A percentile compares a stretch with the other conserved stretches of the same genome.
These are phyloP conservation scores for Ptychobarbus kaznakovi DNA, from an alignment of 2,797 vertebrate species.

Conservation along the genomic window DNA sequence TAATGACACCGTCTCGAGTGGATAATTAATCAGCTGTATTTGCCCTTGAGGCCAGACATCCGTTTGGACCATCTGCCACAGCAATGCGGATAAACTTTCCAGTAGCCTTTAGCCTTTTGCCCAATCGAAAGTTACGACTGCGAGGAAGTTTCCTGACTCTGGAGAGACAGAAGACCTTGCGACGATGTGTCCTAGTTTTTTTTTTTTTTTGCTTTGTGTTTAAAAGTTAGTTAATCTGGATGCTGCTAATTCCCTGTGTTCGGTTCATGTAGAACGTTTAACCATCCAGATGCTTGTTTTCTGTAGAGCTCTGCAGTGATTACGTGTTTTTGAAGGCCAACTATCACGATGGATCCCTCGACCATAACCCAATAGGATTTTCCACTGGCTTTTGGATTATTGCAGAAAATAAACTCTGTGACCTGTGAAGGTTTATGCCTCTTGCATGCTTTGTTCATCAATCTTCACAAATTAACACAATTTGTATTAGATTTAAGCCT, in stretches of 20 bases:
- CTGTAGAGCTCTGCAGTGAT: not conserved
- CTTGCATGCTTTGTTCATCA: not conserved
- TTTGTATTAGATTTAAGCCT: not conserved
- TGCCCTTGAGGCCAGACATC: slow-evolving; percentile 49
- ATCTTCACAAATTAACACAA: not conserved
- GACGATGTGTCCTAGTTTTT: slow-evolving; percentile 16
- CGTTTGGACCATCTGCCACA: slow-evolving; percentile 38
- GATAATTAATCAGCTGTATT: slow-evolving; percentile 51
- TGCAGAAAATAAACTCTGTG: not conserved
- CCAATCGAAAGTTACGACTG: slow-evolving; percentile 10
- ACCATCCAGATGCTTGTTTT: not conserved
- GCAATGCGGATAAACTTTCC: not conserved
- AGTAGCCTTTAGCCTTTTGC: not conserved
- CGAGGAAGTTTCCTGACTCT: not conserved
- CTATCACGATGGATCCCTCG: not conserved
- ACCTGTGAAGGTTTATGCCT: too few relatives aligned
- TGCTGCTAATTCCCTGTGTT: slow-evolving; percentile 4
- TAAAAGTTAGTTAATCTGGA: not conserved
- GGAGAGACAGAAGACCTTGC: not conserved
- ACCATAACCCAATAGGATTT: not conserved
- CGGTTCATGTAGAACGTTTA: not conserved
- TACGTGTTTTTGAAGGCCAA: not conserved
- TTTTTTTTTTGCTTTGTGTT: slow-evolving; percentile 1
- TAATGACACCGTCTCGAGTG: slow-evolving; percentile 45
- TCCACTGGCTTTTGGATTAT: not conserved